phyloP scores from a whole-genome alignment of 2,888 invertebrate genomes.

The Synergus gifuensis region DNA sequence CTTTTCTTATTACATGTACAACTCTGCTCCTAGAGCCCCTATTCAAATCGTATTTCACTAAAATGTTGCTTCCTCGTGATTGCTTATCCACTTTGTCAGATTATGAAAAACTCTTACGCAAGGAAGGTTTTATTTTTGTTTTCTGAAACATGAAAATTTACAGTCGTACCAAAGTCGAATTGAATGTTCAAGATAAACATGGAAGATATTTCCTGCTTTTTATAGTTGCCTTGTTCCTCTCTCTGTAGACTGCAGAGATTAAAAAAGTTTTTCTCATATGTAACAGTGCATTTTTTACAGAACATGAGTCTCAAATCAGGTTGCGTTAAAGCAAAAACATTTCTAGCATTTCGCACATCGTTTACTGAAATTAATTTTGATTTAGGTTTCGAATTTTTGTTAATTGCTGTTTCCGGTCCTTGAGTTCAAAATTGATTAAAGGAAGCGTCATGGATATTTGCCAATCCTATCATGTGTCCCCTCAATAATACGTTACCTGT shows the following conservation, averaged over 20 bases:
- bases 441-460: not conserved
- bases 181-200: not conserved
- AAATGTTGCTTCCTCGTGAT: slow-evolving; percentile 28
- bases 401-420: not conserved
- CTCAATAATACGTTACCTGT: slow-evolving; percentile 1
- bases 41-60: slow-evolving; percentile 21
- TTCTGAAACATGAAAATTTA: slow-evolving; percentile 16
- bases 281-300: not conserved
- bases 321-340: not conserved
- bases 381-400: not conserved
- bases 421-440: slow-evolving; percentile 13
- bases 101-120: slow-evolving; percentile 14
- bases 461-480: not conserved
- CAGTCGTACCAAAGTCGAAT: not conserved
- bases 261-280: slow-evolving; percentile 19
- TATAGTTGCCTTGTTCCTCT: not conserved
- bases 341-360: not conserved
- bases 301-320: not conserved
- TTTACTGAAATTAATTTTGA: not conserved
- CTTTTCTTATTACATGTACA: slow-evolving; percentile 20
- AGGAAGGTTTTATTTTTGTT: not conserved
- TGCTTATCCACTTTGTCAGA: slow-evolving; percentile 32
- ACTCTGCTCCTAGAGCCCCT: not conserved
- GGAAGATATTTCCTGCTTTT: not conserved
- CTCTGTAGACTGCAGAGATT: not conserved